phyloP scores from a whole-genome alignment of 2,797 vertebrate genomes.

The Emys orbicularis region DNA sequence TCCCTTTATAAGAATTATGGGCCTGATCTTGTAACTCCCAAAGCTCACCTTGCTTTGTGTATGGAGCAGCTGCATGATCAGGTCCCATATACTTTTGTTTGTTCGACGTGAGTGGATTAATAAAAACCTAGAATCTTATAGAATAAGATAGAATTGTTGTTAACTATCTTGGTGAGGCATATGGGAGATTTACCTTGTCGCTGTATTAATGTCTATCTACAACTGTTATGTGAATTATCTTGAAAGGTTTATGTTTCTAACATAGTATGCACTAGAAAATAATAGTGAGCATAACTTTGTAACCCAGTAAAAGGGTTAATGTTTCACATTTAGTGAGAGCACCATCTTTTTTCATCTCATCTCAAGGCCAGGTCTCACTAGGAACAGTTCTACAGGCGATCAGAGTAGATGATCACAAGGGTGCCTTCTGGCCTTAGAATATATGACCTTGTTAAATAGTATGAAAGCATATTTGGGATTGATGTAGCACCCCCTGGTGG shows the following conservation, averaged over 20 bases:
- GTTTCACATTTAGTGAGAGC: not conserved
- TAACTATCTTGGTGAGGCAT: not conserved
- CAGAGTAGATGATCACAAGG: not conserved
- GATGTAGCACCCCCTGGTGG: constrained; percentile 54
- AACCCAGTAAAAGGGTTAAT: not conserved
- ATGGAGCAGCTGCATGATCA: not conserved
- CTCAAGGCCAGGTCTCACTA: not conserved
- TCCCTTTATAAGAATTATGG: too few relatives aligned
- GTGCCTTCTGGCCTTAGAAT: not conserved
- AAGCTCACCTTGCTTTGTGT: not conserved
- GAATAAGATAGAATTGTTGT: not conserved
- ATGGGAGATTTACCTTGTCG: not conserved
- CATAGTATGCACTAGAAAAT: too few relatives aligned
- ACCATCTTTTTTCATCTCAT: not conserved
- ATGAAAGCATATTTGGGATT: not conserved
- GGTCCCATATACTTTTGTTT: not conserved
- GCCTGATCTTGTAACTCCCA: not conserved
- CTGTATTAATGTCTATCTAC: not conserved
- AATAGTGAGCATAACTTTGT: not conserved
- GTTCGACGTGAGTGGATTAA: not conserved
- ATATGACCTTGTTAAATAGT: fast-evolving
- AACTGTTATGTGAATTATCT: constrained; percentile 16
- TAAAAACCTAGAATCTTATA: not conserved
- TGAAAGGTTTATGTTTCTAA: not conserved
- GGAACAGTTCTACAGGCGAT: not conserved